phyloP scores from a whole-genome alignment of 2,797 vertebrate species.

The Crenuchus spilurus region DNA sequence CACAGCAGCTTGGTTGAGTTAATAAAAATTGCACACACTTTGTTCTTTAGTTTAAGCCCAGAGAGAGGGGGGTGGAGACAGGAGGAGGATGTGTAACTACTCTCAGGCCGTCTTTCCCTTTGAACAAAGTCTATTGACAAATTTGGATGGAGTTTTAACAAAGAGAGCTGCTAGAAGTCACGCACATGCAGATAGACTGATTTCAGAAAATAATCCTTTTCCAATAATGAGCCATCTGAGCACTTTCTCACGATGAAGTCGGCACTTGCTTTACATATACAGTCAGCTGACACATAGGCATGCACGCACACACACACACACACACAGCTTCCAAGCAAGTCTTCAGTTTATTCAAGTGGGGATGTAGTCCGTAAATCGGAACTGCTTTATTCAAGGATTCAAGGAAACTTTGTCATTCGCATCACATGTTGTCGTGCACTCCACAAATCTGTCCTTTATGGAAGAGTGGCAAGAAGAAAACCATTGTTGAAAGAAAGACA shows the following conservation, averaged over 20 bases:
- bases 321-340: no score
- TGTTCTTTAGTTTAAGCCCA: neutral
- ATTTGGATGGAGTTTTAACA: slow-evolving; percentile 32
- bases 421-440: no score
- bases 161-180: slow-evolving; percentile 23
- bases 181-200: slow-evolving; percentile 42
- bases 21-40: neutral
- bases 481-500: no score
- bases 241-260: slow-evolving; percentile 41
- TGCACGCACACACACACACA: no score
- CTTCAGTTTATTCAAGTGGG: no score
- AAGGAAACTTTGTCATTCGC: no score
- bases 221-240: slow-evolving; percentile 38
- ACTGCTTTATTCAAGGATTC: no score
- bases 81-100: neutral
- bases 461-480: no score
- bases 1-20: neutral
- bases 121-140: slow-evolving; percentile 49
- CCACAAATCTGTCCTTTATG: no score
- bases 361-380: no score
- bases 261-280: no score
- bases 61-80: neutral
- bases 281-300: no score
- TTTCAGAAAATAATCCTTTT: slow-evolving; percentile 47
- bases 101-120: slow-evolving; percentile 25